Conservation (phyloP, 1,140 invertebrate genomes). For the Epicauta chinensis region DNA sequence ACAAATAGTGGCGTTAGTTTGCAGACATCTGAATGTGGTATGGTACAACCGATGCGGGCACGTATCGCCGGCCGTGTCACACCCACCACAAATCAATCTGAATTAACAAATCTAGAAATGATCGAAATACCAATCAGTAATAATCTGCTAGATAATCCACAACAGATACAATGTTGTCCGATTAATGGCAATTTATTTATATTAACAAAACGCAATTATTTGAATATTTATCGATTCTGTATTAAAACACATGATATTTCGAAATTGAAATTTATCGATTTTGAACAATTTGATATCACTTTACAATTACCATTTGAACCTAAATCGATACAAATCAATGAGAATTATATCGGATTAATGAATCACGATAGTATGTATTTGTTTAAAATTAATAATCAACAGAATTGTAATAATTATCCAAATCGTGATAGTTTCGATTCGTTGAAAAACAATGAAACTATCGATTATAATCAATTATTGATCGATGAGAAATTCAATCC, state of each 20-base stretch:
- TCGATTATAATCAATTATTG: conserved; percentile 36
- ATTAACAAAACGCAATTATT: conserved; percentile 47
- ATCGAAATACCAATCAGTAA: conserved; percentile 56
- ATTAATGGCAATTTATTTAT: conserved; percentile 56
- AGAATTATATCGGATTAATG: conserved; percentile 54
- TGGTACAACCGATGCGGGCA: conserved; percentile 58
- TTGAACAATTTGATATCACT: conserved; percentile 51
- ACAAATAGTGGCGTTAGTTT: conserved; percentile 37
- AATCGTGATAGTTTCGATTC: no score
- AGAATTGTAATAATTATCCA: background rate
- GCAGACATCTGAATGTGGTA: conserved; percentile 41
- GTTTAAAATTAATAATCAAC: conserved; percentile 32
- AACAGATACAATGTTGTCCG: conserved; percentile 55
- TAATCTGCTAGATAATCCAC: conserved; percentile 49
- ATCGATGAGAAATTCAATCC: conserved; percentile 26
- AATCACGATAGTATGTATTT: conserved; percentile 44
- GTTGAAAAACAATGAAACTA: conserved; percentile 19
- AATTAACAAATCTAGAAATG: conserved; percentile 57
- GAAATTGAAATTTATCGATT: conserved; percentile 58
- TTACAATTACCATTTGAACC: conserved; percentile 49
- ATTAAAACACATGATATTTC: conserved; percentile 57
- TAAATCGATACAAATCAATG: conserved; percentile 47
- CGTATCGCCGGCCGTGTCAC: conserved; percentile 63
- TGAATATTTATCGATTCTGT: conserved; percentile 50
- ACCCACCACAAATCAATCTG: conserved; percentile 50